Base-by-base conservation (phyloP, 2,888 invertebrate genomes). In the Eucriotettix oculatus region DNA sequence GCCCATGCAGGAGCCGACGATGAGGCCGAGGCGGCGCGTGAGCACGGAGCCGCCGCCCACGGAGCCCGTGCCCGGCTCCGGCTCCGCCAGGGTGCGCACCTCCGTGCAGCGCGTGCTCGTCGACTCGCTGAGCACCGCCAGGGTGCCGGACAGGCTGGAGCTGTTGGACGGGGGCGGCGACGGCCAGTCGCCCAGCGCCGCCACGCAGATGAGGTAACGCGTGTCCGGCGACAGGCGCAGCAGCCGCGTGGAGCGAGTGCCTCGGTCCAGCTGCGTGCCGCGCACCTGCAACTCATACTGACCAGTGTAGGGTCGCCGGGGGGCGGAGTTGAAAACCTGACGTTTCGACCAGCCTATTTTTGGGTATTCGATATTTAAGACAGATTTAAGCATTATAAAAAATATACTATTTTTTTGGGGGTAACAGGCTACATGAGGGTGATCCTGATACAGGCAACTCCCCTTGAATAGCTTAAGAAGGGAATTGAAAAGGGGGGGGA, bases 1-100 rank as follows among this genome's bases (percentile, higher is more conserved):
- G 59, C 90, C 90, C 78, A 92, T 83, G 70, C 87, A 88, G 71
- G 89, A 87, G 58, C 91, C 91, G 60, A 92, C 86, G 67, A 91
- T 89, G 65, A 92, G 80, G 42, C 91, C 90, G 60, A 92, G 77
- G 65, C 91, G 80, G 62, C 90, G 79, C 9, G 89, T 88, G 52
- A 91, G 76, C 69, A 92, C 84, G 63, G 86, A 87, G 84, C 68
- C 63, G 53, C 63, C 58, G 59, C 65, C 59, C 10, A 16, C 54
- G 63, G 67, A 56, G 54, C 81, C 80, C 10, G 68, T 70, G 1
- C 69, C 68, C 11, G 16, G n/a, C n/a, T 55, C 60, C 53, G 86
- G 85, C 29, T 84, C 80, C 69, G 85, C 86, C 60, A 87, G 77
- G 0, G 89, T 89, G 67, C 79, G 81, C 29, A 87, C 86, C 69